phyloP scores from a whole-genome alignment of 2,797 vertebrate genomes.

The Syngnathus rostellatus region DNA sequence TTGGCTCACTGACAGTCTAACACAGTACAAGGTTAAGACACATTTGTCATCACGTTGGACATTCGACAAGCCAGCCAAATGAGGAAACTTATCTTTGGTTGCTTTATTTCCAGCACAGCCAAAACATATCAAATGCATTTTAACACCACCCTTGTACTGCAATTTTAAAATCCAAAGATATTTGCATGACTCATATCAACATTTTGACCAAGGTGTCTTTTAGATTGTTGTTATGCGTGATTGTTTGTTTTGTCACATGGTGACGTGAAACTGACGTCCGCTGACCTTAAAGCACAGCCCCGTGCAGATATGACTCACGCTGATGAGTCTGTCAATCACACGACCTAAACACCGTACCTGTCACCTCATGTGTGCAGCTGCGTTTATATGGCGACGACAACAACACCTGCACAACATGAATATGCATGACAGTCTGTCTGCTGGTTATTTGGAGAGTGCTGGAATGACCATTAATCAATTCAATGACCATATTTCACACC shows the following conservation, averaged over 20 bases:
- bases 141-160: not conserved
- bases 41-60: conserved; percentile 39
- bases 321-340: conserved; percentile 16
- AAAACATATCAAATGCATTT: not conserved
- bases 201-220: not conserved
- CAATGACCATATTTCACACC: not conserved
- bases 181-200: not conserved
- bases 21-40: conserved; percentile 36
- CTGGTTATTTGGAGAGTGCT: not conserved
- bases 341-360: conserved; percentile 39
- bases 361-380: conserved; percentile 39
- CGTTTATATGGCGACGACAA: conserved; percentile 36
- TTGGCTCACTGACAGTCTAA: conserved; percentile 49
- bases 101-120: not conserved
- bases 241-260: not conserved
- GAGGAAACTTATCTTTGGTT: not conserved
- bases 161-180: not conserved
- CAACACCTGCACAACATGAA: conserved; percentile 9
- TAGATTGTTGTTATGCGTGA: not conserved
- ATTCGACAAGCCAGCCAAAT: conserved; percentile 1
- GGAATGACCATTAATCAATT: not conserved
- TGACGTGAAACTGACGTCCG: conserved; percentile 4
- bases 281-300: conserved; percentile 17
- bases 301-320: conserved; percentile 25
- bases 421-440: conserved; percentile 21